phyloP scores from a whole-genome alignment of 2,888 invertebrate species.

The Drosophila limbata region DNA sequence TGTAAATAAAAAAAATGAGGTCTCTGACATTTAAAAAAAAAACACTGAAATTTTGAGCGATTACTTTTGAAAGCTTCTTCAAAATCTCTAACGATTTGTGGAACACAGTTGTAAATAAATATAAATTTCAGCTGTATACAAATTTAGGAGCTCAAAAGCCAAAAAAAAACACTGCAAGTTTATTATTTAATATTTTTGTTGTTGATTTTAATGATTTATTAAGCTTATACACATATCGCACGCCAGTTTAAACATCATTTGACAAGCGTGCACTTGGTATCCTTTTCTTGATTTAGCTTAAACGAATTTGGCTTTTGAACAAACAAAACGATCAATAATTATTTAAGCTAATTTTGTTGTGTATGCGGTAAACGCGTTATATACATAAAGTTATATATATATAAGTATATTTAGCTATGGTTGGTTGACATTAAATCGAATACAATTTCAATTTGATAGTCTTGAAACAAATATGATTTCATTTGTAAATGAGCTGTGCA shows the following conservation, averaged over 20 bases:
- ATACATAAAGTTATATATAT: neutral
- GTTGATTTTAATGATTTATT: slow-evolving; percentile 43
- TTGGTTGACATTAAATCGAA: slow-evolving; percentile 22
- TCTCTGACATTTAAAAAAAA: no score
- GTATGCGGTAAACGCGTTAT: slow-evolving; percentile 11
- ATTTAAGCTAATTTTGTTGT: slow-evolving; percentile 13
- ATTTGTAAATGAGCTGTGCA: slow-evolving; percentile 38
- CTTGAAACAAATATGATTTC: slow-evolving; percentile 1
- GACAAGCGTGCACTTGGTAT: slow-evolving; percentile 25
- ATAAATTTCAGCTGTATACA: no score
- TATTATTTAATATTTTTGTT: neutral
- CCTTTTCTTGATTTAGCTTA: slow-evolving; percentile 12
- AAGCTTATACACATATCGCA: slow-evolving; percentile 41
- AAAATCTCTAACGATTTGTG: no score
- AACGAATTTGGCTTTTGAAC: slow-evolving; percentile 26
- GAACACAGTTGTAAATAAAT: no score
- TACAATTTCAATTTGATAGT: slow-evolving; percentile 17
- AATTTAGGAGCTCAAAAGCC: no score
- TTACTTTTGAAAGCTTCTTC: no score
- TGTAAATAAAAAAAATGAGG: no score
- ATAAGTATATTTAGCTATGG: slow-evolving; percentile 18
- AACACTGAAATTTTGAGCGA: no score
- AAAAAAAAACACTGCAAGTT: neutral
- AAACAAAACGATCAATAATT: slow-evolving; percentile 27
- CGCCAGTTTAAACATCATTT: slow-evolving; percentile 33